Evolutionary conservation across 64 coral and sea anemone genomes (phyloP).

Genomic region (Montipora cactus): DNA sequence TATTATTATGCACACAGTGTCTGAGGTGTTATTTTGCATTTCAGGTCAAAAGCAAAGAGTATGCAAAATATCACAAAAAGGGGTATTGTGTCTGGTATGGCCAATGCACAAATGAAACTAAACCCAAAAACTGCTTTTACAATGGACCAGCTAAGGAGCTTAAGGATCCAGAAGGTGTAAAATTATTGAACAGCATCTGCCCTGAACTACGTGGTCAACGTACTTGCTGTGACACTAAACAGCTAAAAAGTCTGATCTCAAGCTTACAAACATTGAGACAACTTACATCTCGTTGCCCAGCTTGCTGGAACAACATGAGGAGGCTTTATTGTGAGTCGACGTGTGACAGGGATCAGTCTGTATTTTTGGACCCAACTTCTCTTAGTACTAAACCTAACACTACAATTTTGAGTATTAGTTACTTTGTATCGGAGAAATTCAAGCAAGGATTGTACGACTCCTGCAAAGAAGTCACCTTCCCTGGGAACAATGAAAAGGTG

Average conservation of each 20-base stretch:
- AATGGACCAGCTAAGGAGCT: conserved; percentile 86
- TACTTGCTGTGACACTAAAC: conserved; percentile 76
- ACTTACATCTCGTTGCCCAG: conserved; percentile 73
- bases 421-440: conserved; percentile 56
- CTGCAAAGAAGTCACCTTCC: conserved; percentile 94
- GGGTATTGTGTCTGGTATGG: conserved; percentile 97
- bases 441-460: conserved; percentile 85
- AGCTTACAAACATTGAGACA: conserved; percentile 70
- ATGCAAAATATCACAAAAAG: conserved; percentile 66
- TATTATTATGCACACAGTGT: too few relatives aligned
- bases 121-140: conserved; percentile 77
- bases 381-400: not conserved
- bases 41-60: conserved; percentile 26
- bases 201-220: conserved; percentile 55
- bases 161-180: conserved; percentile 16
- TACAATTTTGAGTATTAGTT: not conserved
- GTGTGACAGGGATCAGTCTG: conserved; percentile 83
- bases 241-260: conserved; percentile 36
- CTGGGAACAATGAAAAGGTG: conserved; percentile 78
- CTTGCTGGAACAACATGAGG: conserved; percentile 90
- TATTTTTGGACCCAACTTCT: conserved; percentile 54
- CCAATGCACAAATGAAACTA: conserved; percentile 41
- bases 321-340: conserved; percentile 78
- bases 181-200: conserved; percentile 66
- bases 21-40: conserved; percentile 9